Base-by-base conservation (phyloP, 2,888 invertebrate genomes). In the Sphaerophoria taeniata region DNA sequence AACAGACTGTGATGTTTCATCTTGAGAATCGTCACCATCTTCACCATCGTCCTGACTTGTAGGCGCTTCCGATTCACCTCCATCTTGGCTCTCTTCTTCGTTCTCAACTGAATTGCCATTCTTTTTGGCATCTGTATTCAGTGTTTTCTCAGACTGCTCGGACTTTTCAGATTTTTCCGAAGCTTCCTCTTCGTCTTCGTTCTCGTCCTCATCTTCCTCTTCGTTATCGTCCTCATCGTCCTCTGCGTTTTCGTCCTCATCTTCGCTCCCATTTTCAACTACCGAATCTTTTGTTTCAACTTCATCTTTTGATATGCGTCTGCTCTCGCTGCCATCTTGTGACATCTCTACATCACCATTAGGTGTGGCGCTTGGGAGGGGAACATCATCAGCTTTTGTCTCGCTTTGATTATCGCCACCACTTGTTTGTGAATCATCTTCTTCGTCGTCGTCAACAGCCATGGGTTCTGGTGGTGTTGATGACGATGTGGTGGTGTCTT, bases 361-460 rank as follows among this genome's bases (percentile, higher is more conserved):
- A 6, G 82, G 75, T 3, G 85, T 82, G 43, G 88, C 88, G 73
- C 87, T 88, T 61, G 87, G 24, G 24, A 24, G 1, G 24, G 24
- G 24, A 2, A 2, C 87, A 34, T 39, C 67, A 14, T 12, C 61
- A 53, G 58, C 65, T 31, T 87, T 81, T 55, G 58, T 56, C 7
- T 87, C 83, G 67, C 86, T 87, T 36, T 70, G 79, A 67, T 86
- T 81, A n/a, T 84, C 87, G 6, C 78, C 67, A 47, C 81, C 60
- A 34, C 77, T 87, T 16, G 91, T 90, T 88, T 92, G 90, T 77
- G 92, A 91, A 82, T 91, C 90, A 55, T 90, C 91, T 53, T 90
- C 91, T 53, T 88, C 88, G 31, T 88, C 87, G 43, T 76, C 87
- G 43, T 88, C 87, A 58, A 83, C 60, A 31, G 49, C 6, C 72